These are phyloP conservation scores for Catagonus wagneri DNA, from an alignment of 2,113 vertebrate species.

Conservation along the genomic window DNA sequence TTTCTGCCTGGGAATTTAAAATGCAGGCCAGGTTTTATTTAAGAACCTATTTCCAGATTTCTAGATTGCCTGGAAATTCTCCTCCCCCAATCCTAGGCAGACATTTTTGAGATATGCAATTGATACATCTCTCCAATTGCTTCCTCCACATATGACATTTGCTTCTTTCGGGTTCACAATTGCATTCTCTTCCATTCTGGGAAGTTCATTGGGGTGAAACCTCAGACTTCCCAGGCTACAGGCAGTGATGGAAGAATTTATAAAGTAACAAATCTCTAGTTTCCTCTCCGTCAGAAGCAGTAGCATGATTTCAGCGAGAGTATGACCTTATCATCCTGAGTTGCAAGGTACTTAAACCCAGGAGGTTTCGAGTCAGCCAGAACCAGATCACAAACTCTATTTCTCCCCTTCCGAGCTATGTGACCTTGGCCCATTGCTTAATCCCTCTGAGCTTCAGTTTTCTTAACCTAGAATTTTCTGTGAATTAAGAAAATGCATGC, in stretches of 20 bases:
- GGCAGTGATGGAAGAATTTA: constrained; percentile 22
- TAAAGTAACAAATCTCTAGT: neutral
- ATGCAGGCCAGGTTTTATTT: neutral
- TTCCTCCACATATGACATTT: constrained; percentile 11
- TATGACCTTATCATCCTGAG: neutral
- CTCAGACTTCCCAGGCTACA: neutral
- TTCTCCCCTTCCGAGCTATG: neutral
- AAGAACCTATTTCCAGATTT: neutral
- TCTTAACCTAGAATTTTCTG: neutral
- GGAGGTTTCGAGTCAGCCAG: neutral
- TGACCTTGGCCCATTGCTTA: neutral
- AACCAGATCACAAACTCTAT: neutral
- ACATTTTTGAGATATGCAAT: constrained; percentile 13
- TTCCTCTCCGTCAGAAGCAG: neutral
- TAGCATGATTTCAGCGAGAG: neutral
- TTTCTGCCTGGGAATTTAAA: constrained; percentile 34
- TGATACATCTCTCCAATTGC: constrained; percentile 19
- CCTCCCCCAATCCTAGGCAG: neutral
- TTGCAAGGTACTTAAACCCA: neutral
- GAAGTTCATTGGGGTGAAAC: constrained; percentile 21
- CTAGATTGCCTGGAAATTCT: neutral
- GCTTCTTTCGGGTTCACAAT: neutral
- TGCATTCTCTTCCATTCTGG: neutral
- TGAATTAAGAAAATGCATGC: neutral
- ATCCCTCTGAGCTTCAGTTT: neutral